Evolutionary conservation across 2,113 vertebrate species (phyloP).

Genomic region (Ailurus styani): DNA sequence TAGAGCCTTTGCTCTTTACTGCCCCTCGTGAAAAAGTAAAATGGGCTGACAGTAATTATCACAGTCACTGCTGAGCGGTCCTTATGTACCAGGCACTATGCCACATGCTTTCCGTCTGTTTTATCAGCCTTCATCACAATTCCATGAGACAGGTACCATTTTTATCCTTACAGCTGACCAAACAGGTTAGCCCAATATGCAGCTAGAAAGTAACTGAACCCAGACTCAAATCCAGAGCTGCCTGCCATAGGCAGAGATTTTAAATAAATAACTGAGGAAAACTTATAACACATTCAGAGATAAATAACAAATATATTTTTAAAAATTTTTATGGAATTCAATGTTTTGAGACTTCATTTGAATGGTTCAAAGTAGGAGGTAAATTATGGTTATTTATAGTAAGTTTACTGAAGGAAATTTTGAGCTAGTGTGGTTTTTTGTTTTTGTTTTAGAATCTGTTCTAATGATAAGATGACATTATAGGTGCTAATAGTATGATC

Average conservation of each 20-base stretch:
- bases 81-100: not conserved
- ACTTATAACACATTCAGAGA: not conserved
- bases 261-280: not conserved
- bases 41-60: not conserved
- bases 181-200: not conserved
- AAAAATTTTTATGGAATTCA: not conserved
- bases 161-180: not conserved
- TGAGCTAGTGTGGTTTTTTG: not conserved
- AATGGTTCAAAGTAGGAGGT: not conserved
- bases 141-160: not conserved
- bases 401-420: not conserved
- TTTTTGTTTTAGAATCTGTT: constrained; percentile 24
- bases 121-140: not conserved
- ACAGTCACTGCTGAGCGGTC: not conserved
- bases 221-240: not conserved
- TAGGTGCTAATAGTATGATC: not conserved
- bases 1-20: not conserved
- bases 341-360: not conserved
- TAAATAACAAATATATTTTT: not conserved
- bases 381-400: not conserved
- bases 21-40: not conserved
- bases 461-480: not conserved
- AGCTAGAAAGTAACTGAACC: not conserved
- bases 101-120: not conserved
- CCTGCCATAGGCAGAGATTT: not conserved